Base-by-base conservation (phyloP, 1,140 invertebrate species). In the Drosophila navojoa region DNA sequence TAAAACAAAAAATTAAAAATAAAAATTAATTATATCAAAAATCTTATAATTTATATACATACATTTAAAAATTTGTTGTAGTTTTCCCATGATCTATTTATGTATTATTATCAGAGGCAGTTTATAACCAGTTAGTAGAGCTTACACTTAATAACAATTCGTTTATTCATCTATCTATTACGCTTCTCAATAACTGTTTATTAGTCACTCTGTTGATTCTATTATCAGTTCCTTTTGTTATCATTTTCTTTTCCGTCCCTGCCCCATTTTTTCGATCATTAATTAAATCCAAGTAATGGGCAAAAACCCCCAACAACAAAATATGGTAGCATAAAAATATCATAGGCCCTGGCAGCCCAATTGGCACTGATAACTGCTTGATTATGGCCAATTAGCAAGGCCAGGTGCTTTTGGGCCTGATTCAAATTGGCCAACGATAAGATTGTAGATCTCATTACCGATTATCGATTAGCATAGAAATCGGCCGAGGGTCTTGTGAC, bases 401-500 rank as follows among this genome's bases (percentile, higher is more conserved):
- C 29, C 16, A 59, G 52, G 32, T 42, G 50, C 22, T n/a, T 0
- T 25, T 19, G 5, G 19, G 45, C 9, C 15, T 60, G 11, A 38
- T 7, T 35, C 44, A 25, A 47, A 60, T 47, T 32, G 25, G 4
- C 10, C 15, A 35, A 13, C 16, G 71, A 73, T 78, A 77, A 67
- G 55, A 16, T 22, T 25, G 32, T 11, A 32, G 32, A 44, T 55
- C 38, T 42, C 54, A 59, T 67, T 29, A 32, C 54, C 54, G 55
- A 78, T 72, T 77, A 55, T 16, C 40, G 35, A 68, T 64, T 64
- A 63, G 44, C 11, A 7, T 40, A 27, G 59, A 82, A 76, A 42
- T 32, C 7, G 32, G 32, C 6, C 32, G 9, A 16, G 27, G 7
- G 13, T 54, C 69, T 69, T 47, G 61, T 81, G 81, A 86, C 73